These are phyloP conservation scores for Gobionotothen gibberifrons DNA, from an alignment of 2,797 vertebrate species.

Conservation along the genomic window DNA sequence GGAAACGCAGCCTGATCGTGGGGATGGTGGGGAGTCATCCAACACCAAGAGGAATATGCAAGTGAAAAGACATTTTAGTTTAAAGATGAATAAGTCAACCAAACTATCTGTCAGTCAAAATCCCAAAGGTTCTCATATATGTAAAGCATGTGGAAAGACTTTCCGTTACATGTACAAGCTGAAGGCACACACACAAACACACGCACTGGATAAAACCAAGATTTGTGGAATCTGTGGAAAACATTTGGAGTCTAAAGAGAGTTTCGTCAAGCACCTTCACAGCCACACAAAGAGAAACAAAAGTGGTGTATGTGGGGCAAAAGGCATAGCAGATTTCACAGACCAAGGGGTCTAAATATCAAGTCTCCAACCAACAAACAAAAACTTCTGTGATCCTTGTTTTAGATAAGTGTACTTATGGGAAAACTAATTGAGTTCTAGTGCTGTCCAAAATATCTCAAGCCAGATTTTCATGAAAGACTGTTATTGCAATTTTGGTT, in stretches of 20 bases:
- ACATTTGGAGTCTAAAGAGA: background rate
- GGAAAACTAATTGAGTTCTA: background rate
- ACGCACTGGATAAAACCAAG: conserved; percentile 20
- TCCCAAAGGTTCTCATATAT: conserved; percentile 3
- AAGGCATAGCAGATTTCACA: conserved; percentile 26
- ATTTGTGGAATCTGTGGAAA: conserved; percentile 58
- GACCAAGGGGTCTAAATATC: conserved; percentile 16
- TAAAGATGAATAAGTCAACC: conserved; percentile 9
- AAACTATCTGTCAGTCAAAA: background rate
- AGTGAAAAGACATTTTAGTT: conserved; percentile 9
- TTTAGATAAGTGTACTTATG: background rate
- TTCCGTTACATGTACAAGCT: conserved; percentile 51
- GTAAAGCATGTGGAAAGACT: conserved; percentile 46
- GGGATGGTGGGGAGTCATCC: background rate
- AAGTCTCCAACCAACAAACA: background rate
- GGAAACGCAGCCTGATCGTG: background rate
- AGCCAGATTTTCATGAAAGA: background rate
- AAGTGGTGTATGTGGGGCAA: conserved; percentile 41
- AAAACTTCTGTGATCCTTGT: background rate
- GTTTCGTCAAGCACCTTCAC: conserved; percentile 41
- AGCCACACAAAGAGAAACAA: conserved; percentile 34
- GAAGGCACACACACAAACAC: conserved; percentile 31
- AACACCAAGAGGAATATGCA: background rate
- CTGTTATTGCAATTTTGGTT: background rate
- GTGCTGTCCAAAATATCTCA: background rate